Evolutionary conservation across 2,113 vertebrate species (phyloP), one percentile per base, ranked within the genome.

Genomic region (Buteo buteo): DNA sequence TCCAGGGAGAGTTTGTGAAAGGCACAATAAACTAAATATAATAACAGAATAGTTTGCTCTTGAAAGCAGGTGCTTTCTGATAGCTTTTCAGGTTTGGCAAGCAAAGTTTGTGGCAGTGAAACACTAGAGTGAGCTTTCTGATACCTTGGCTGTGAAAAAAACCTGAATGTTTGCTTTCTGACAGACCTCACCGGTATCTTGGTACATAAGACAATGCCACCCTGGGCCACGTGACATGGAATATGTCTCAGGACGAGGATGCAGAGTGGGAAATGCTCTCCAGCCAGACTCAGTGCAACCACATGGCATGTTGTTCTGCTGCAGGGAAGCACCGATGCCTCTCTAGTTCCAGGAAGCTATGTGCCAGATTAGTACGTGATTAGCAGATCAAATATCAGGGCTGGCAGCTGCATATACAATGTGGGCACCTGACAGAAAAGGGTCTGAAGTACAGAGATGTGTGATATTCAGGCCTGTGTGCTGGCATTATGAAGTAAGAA

Each of bases 1-100:
- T 94, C 80, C 86, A 96, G 57, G 85, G 93, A 94, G 40, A 79
- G 47, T 80, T 76, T 94, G 69, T 91, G 79, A 96, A 88, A 88
- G 64, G 19, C 24, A 70, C 29, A 95, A 83, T 84, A 71, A 97
- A 93, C 28, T 81, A 97, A 98, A 94, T 55, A 52, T 9, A 90
- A 61, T 86, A 82, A 86, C n/a, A 81, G 47, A 84, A 93, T 55
- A 69, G 31, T 86, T 69, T 97, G 54, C 67, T 95, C 16, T 71
- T 86, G 82, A 86, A 96, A 94, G 36, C 90, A 88, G 49, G 57
- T 93, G 52, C 18, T 90, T 96, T 73, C 70, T 90, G 65, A 36
- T 84, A 58, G 14, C 47, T 95, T 96, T 62, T 93, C 76, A 74
- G 57, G 65, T 16, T 93, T 96, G 52, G 57, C 58, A 90, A 85